A percentile compares a stretch with the other conserved stretches of the same genome.
phyloP scores from a whole-genome alignment of 2,888 invertebrate species.

The Epirrhoe alternata region DNA sequence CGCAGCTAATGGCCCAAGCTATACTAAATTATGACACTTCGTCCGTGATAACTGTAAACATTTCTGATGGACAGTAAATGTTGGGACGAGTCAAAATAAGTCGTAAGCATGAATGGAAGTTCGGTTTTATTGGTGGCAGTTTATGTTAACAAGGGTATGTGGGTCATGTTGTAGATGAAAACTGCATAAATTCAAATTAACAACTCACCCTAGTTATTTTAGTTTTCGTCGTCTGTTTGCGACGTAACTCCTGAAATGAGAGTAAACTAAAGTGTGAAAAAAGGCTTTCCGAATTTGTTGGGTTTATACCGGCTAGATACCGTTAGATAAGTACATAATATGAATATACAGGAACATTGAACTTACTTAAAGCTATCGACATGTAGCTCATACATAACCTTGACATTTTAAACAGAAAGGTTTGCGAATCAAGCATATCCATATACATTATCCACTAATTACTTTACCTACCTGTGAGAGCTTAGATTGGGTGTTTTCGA shows the following conservation, averaged over 20 bases:
- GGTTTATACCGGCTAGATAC: neutral
- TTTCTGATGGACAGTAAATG: slow-evolving; percentile 45
- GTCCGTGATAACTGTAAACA: slow-evolving; percentile 55
- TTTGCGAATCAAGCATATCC: slow-evolving; percentile 11
- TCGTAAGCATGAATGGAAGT: slow-evolving; percentile 31
- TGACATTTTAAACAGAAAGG: slow-evolving; percentile 38
- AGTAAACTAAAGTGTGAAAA: neutral
- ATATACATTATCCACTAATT: slow-evolving; percentile 32
- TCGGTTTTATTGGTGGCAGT: slow-evolving; percentile 26
- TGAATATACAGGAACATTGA: neutral
- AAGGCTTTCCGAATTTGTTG: neutral
- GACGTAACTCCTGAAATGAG: too few species aligned
- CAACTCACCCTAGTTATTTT: too few species aligned
- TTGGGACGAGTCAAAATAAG: slow-evolving; percentile 40
- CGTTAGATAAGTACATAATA: neutral
- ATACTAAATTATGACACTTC: slow-evolving; percentile 69
- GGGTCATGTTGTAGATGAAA: slow-evolving; percentile 29
- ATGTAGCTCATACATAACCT: neutral
- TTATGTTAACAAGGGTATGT: slow-evolving; percentile 27
- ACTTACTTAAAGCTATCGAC: slow-evolving; percentile 5
- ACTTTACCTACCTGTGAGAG: slow-evolving; percentile 20
- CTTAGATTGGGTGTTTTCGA: neutral
- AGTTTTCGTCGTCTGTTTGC: too few species aligned
- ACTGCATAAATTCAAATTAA: slow-evolving; percentile 2
- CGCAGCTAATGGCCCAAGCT: slow-evolving; percentile 67